Conservation (phyloP, 2,888 invertebrate genomes). For the Eristalis tenax region DNA sequence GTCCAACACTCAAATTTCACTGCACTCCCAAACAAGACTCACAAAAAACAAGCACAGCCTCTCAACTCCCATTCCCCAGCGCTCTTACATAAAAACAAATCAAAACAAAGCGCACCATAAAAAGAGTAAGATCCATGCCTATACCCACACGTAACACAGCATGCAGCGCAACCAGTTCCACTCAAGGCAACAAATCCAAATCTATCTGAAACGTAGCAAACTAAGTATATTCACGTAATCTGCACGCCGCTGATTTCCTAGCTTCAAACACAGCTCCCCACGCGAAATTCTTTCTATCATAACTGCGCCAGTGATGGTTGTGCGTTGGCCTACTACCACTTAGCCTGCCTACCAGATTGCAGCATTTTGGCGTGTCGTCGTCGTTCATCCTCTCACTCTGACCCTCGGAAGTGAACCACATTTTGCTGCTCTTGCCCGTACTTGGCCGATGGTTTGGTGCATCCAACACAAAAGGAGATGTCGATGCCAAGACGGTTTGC, state of each 20-base stretch:
- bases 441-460: too few relatives aligned
- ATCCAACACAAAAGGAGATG: neutral
- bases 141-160: slow-evolving; percentile 15
- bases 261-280: slow-evolving; percentile 43
- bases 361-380: neutral
- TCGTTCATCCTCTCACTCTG: slow-evolving; percentile 50
- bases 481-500: neutral
- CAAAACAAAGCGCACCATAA: neutral
- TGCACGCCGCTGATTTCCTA: slow-evolving; percentile 20
- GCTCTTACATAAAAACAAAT: slow-evolving; percentile 6
- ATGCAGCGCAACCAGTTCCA: slow-evolving; percentile 48
- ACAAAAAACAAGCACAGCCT: neutral
- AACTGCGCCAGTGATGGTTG: neutral
- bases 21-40: neutral
- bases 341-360: neutral
- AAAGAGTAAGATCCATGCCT: neutral
- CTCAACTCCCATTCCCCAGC: neutral
- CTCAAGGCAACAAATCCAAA: slow-evolving; percentile 32
- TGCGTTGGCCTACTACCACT: neutral
- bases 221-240: slow-evolving; percentile 31
- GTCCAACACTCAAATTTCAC: neutral
- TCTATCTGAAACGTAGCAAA: slow-evolving; percentile 23
- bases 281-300: slow-evolving; percentile 61
- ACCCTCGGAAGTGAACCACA: slow-evolving; percentile 43
- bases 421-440: neutral